Conservation (phyloP, 1,140 invertebrate species). For the Hycleus cichorii region DNA sequence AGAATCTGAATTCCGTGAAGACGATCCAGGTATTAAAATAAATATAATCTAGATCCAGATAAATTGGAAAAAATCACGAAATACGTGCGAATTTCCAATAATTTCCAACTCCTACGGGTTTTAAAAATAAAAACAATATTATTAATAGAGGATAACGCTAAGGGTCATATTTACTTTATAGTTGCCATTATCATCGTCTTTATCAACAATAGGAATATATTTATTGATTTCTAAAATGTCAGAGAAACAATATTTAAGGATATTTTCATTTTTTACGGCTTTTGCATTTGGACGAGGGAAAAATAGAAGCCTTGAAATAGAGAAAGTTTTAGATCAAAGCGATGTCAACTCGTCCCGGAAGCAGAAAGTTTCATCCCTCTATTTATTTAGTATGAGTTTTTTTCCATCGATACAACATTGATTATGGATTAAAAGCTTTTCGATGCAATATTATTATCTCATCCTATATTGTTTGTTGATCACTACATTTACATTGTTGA, state of each 20-base stretch:
- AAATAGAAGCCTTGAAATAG: too few relatives aligned
- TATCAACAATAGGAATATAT: neutral
- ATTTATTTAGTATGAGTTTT: too few relatives aligned
- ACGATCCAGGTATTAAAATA: slow-evolving; percentile 61
- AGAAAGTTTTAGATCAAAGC: neutral
- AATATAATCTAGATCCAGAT: neutral
- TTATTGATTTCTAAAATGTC: slow-evolving; percentile 4
- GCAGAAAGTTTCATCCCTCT: neutral
- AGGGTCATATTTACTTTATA: too few relatives aligned
- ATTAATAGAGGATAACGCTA: neutral
- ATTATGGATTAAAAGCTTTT: too few relatives aligned
- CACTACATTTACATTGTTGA: too few relatives aligned
- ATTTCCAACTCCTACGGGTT: neutral
- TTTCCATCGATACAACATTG: too few relatives aligned
- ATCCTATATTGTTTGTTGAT: too few relatives aligned
- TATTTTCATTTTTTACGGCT: too few relatives aligned
- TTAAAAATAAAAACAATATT: neutral
- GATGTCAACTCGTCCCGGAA: neutral
- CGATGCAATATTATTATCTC: too few relatives aligned
- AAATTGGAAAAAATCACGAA: slow-evolving; percentile 3
- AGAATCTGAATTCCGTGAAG: slow-evolving; percentile 65
- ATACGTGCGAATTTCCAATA: neutral
- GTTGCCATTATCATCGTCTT: too few relatives aligned
- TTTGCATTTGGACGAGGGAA: too few relatives aligned
- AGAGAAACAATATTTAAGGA: neutral